Evolutionary conservation across 2,888 invertebrate species (phyloP).

Genomic region (Yponomeuta cagnagella): DNA sequence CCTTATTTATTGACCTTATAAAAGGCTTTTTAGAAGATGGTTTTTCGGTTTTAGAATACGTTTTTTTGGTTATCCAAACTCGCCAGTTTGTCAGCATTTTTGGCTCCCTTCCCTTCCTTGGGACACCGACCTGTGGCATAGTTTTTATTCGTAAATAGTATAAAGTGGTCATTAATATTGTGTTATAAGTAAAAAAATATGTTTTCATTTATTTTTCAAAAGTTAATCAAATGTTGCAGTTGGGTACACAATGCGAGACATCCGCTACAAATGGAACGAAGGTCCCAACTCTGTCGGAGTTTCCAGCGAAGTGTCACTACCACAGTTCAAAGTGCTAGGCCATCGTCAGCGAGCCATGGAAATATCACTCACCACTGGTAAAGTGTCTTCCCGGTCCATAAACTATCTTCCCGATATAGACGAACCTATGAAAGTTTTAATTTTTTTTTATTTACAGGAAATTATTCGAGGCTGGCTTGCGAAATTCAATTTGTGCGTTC

Average conservation of each 20-base stretch:
- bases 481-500: slow-evolving; percentile 98
- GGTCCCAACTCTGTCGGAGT: slow-evolving; percentile 96
- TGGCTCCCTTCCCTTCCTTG: no score
- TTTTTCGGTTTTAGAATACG: no score
- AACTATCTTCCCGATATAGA: neutral
- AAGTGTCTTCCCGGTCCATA: slow-evolving; percentile 27
- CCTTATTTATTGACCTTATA: no score
- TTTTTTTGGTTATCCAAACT: no score
- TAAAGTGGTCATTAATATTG: no score
- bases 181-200: no score
- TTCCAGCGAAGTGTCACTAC: slow-evolving; percentile 96
- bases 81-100: no score
- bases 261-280: slow-evolving; percentile 98
- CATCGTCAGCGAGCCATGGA: slow-evolving; percentile 97
- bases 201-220: neutral
- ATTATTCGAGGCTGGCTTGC: slow-evolving; percentile 96
- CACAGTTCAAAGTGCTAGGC: slow-evolving; percentile 98
- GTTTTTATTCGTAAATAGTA: no score
- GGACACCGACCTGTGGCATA: no score
- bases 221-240: slow-evolving; percentile 73
- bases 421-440: neutral
- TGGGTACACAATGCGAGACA: slow-evolving; percentile 99
- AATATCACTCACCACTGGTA: slow-evolving; percentile 98
- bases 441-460: slow-evolving; percentile 78
- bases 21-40: no score